These are phyloP conservation scores for Lytechinus variegatus DNA, from an alignment of 35 echinoderm and acorn worm species.

Conservation along the genomic window DNA sequence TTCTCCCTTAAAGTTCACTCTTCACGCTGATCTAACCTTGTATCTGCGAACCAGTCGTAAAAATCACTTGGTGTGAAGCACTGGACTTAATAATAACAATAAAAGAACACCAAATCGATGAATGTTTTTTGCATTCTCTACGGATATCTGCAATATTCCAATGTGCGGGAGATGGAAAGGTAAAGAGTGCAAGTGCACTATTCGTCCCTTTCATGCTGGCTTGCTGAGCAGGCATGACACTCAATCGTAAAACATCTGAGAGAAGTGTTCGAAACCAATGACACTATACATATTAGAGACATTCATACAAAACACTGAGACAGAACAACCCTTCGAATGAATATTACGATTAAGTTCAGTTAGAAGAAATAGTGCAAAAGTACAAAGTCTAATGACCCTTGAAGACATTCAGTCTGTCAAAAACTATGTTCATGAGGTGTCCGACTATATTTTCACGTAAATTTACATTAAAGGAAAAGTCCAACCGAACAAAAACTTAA, in stretches of 20 bases:
- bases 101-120: background rate
- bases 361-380: too few relatives aligned
- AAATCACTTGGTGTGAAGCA: constrained; percentile 11
- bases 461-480: too few relatives aligned
- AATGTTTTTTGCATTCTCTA: background rate
- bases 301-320: background rate
- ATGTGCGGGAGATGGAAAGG: background rate
- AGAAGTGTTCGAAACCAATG: background rate
- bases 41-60: constrained; percentile 8
- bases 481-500: too few relatives aligned
- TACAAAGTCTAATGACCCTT: too few relatives aligned
- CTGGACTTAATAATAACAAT: background rate
- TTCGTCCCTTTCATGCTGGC: background rate
- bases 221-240: background rate
- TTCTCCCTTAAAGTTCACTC: background rate
- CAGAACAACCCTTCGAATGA: background rate
- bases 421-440: too few relatives aligned
- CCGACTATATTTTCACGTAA: too few relatives aligned
- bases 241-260: background rate
- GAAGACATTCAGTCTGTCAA: too few relatives aligned
- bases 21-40: background rate
- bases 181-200: background rate
- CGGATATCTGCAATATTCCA: background rate
- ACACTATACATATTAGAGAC: too few relatives aligned
- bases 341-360: background rate